Base-by-base conservation (phyloP, 2,797 vertebrate species). In the Peromyscus nudipes region DNA sequence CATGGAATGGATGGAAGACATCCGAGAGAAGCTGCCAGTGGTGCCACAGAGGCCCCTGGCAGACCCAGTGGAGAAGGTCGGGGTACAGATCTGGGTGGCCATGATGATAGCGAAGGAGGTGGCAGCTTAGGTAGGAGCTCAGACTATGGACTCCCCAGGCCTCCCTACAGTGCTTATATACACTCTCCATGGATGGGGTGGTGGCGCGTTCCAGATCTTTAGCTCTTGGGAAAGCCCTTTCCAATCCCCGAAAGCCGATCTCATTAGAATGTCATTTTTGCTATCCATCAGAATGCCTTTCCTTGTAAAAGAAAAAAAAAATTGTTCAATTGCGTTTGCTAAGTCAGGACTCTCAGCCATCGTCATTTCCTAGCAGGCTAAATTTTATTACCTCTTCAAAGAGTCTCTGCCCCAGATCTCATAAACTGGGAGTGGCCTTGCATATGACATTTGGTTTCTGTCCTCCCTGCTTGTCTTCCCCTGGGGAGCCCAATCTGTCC, bases 361-460 rank as follows among this genome's bases (percentile, higher is more conserved):
- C 86, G 91, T 94, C 95, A 94, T 94, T 95, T 94, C n/a, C 93
- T 92, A 79, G 57, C 92, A 86, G 92, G 91, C 86, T 96, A 89
- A 71, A 40, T 96, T 98, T 97, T 98, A 97, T 97, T 96, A 87
- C 95, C 69, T 76, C 97, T 97, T 98, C 97, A 98, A 98, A 98
- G 97, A 92, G 94, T 91, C 82, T 73, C 84, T 94, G 90, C 91
- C 86, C 95, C 85, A 97, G 76, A 88, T 83, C 92, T 89, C 89
- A 90, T 91, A 95, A 96, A 84, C n/a, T 0, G 95, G 97, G 97
- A 96, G 93, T 95, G 94, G 90, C 95, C 87, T 92, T 55, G 4
- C 4, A 0, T 52, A 16, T 85, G 96, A 89, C 91, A 91, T 43
- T 79, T 69, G 73, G 84, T 87, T 82, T 81, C 96, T 93, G 92